Evolutionary conservation across 2,888 invertebrate species (phyloP).

Genomic region (Drosophila recens): DNA sequence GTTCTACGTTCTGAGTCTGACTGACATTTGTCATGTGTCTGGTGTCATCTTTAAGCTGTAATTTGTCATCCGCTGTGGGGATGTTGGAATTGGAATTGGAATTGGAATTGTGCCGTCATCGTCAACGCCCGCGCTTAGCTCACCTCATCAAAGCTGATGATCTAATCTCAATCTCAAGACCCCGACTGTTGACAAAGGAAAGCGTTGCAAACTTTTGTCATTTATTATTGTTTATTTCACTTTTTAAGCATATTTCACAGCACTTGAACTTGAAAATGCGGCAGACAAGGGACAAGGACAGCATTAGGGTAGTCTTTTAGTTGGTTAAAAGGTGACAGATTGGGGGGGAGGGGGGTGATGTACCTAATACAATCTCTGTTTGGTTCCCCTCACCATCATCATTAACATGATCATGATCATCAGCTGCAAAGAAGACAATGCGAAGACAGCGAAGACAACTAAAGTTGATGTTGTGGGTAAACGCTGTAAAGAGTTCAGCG

Average conservation of each 20-base stretch:
- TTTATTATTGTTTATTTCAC: conserved; percentile 13
- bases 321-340: not conserved
- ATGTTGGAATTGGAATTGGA: conserved; percentile 5
- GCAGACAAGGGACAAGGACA: conserved; percentile 9
- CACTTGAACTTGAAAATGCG: conserved; percentile 59
- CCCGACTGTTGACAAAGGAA: conserved; percentile 36
- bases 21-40: conserved; percentile 5
- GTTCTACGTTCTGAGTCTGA: not conserved
- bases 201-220: conserved; percentile 38
- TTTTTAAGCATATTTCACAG: conserved; percentile 29
- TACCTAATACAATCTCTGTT: not conserved
- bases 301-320: conserved; percentile 1
- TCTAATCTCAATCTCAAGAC: conserved; percentile 62
- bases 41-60: conserved; percentile 38
- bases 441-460: conserved; percentile 26
- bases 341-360: not conserved
- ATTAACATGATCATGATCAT: conserved; percentile 1
- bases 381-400: not conserved
- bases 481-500: conserved; percentile 61
- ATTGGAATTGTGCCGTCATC: conserved; percentile 26
- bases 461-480: conserved; percentile 42
- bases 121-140: conserved; percentile 67
- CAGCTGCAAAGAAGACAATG: conserved; percentile 41
- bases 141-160: conserved; percentile 57
- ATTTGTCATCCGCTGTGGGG: conserved; percentile 36